Evolutionary conservation across 1,140 invertebrate species (phyloP).

Genomic region (Macrobrachium rosenbergii): DNA sequence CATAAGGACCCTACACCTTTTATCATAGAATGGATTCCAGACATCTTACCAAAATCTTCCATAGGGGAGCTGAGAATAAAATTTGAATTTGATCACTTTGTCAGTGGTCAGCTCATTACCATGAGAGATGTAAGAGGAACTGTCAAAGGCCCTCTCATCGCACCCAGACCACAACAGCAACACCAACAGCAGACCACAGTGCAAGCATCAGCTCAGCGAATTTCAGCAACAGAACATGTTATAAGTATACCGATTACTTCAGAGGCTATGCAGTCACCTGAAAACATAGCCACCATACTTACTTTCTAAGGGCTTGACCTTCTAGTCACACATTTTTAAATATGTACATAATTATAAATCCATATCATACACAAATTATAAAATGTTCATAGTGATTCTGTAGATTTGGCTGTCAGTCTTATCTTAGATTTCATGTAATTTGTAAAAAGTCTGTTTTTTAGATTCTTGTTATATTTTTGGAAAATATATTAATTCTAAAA

Average conservation of each 20-base stretch:
- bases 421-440: too few relatives aligned
- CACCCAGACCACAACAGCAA: conserved; percentile 48
- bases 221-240: conserved; percentile 47
- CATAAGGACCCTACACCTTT: conserved; percentile 78
- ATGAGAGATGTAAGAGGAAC: conserved; percentile 19
- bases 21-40: conserved; percentile 83
- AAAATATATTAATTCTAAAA: too few relatives aligned
- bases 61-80: conserved; percentile 79
- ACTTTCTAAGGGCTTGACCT: conserved; percentile 24
- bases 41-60: conserved; percentile 79
- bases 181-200: conserved; percentile 26
- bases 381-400: too few relatives aligned
- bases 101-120: conserved; percentile 71
- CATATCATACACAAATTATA: too few relatives aligned
- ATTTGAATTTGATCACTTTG: conserved; percentile 78
- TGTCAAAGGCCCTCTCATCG: conserved; percentile 43
- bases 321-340: too few relatives aligned
- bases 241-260: conserved; percentile 58
- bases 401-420: too few relatives aligned
- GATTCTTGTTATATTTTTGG: too few relatives aligned
- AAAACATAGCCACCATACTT: conserved; percentile 53
- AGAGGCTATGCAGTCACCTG: conserved; percentile 42
- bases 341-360: too few relatives aligned
- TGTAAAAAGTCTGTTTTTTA: too few relatives aligned
- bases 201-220: conserved; percentile 4